Percentiles rank a stretch among this genome's conserved stretches.
Evolutionary conservation across 2,888 invertebrate species (phyloP).

Genomic region (Mythimna lalbum): DNA sequence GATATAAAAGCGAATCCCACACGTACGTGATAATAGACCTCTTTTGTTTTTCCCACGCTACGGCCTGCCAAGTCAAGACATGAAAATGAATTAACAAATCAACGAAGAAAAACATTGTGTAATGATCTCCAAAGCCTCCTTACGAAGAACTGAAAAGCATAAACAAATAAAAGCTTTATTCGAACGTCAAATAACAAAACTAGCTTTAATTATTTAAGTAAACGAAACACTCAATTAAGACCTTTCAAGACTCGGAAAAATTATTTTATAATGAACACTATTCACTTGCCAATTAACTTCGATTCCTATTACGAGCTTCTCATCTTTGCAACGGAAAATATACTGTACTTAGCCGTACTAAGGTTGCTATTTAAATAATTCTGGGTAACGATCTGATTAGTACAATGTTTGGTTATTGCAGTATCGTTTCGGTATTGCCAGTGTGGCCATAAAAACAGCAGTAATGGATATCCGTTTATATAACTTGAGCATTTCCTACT

Average conservation of each 20-base stretch:
- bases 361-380: conserved; percentile 16
- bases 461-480: conserved; percentile 22
- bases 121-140: conserved; percentile 46
- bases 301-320: conserved; percentile 33
- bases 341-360: conserved; percentile 12
- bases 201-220: conserved; percentile 56
- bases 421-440: conserved; percentile 38
- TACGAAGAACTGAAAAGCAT: conserved; percentile 56
- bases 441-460: conserved; percentile 40
- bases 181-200: conserved; percentile 57
- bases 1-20: conserved; percentile 36
- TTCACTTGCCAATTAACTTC: conserved; percentile 64
- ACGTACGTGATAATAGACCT: conserved; percentile 19
- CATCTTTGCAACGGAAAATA: conserved; percentile 22
- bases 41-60: conserved; percentile 60
- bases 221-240: conserved; percentile 65
- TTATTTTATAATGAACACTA: conserved; percentile 66
- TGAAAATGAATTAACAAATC: conserved; percentile 47
- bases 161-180: conserved; percentile 67
- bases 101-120: conserved; percentile 50
- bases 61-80: conserved; percentile 35
- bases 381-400: conserved; percentile 47
- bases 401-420: conserved; percentile 52
- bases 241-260: conserved; percentile 61
- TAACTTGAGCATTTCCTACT: conserved; percentile 41